Evolutionary conservation across 2,797 vertebrate genomes (phyloP).

Genomic region (Lacerta viridis): DNA sequence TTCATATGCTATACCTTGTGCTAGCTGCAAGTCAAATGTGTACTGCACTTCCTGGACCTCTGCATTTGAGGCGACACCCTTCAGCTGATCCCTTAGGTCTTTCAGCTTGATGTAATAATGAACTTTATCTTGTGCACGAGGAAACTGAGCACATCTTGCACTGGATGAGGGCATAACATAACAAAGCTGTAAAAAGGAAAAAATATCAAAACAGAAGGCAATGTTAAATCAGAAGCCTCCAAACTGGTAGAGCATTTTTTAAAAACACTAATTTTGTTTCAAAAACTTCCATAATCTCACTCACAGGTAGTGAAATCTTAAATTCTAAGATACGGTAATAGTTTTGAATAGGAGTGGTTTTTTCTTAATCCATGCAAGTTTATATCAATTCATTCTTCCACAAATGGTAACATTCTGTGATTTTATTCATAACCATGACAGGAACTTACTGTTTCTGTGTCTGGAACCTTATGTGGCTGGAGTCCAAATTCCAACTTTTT

Average conservation of each 20-base stretch:
- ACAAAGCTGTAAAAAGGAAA: constrained; percentile 84
- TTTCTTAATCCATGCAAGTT: not conserved
- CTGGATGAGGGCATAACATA: constrained; percentile 99
- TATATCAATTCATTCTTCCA: not conserved
- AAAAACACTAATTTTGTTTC: not conserved
- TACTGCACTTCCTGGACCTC: constrained; percentile 93
- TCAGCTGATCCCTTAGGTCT: constrained; percentile 92
- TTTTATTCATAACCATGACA: constrained; percentile 1
- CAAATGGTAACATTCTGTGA: not conserved
- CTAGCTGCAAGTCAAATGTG: constrained; percentile 89
- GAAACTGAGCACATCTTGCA: constrained; percentile 97
- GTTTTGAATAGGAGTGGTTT: not conserved
- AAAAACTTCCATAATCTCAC: not conserved
- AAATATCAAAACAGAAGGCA: constrained; percentile 23
- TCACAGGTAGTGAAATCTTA: not conserved
- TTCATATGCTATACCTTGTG: constrained; percentile 86
- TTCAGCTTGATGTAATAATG: constrained; percentile 98
- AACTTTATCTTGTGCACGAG: constrained; percentile 98
- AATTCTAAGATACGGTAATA: not conserved
- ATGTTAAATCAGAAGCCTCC: constrained; percentile 2
- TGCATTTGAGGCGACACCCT: constrained; percentile 80
- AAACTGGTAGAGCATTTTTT: not conserved
- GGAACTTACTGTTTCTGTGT: constrained; percentile 93
- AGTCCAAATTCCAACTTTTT: constrained; percentile 96
- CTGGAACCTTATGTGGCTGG: constrained; percentile 96